Percentiles rank a stretch among this genome's conserved stretches.
Conservation (phyloP, 1,140 invertebrate species). For the Epicauta chinensis region DNA sequence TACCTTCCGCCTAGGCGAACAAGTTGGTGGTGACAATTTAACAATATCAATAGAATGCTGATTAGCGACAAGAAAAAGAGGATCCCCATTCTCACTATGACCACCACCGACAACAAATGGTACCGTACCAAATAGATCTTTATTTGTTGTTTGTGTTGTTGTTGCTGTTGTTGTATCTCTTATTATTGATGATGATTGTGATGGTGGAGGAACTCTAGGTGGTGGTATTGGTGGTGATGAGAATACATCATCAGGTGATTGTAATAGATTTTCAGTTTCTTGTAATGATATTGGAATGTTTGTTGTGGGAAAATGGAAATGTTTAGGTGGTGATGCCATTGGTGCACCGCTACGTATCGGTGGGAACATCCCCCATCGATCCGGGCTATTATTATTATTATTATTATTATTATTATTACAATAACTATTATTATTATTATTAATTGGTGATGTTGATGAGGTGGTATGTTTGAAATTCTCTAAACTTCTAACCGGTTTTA, state of each 20-base stretch:
- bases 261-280: constrained; percentile 36
- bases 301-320: constrained; percentile 29
- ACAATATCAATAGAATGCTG: constrained; percentile 40
- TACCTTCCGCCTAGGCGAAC: constrained; percentile 39
- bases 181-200: constrained; percentile 12
- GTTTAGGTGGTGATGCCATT: constrained; percentile 24
- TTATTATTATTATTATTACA: no score
- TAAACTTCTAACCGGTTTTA: constrained; percentile 55
- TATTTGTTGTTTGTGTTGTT: neutral
- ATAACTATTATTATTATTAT: constrained; percentile 11
- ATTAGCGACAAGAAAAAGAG: constrained; percentile 40
- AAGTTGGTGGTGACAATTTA: constrained; percentile 37
- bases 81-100: constrained; percentile 39
- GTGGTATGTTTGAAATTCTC: constrained; percentile 51
- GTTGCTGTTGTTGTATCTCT: no score
- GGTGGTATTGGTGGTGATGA: constrained; percentile 27
- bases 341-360: constrained; percentile 21
- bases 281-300: constrained; percentile 18
- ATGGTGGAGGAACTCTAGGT: constrained; percentile 19
- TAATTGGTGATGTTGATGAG: constrained; percentile 38
- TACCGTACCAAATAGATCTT: constrained; percentile 35
- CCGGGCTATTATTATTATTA: constrained; percentile 35
- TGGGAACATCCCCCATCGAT: constrained; percentile 36
- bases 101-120: constrained; percentile 42
- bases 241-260: constrained; percentile 37